These are phyloP conservation scores for Crepidodera aurea DNA, from an alignment of 2,888 invertebrate species.

Conservation along the genomic window DNA sequence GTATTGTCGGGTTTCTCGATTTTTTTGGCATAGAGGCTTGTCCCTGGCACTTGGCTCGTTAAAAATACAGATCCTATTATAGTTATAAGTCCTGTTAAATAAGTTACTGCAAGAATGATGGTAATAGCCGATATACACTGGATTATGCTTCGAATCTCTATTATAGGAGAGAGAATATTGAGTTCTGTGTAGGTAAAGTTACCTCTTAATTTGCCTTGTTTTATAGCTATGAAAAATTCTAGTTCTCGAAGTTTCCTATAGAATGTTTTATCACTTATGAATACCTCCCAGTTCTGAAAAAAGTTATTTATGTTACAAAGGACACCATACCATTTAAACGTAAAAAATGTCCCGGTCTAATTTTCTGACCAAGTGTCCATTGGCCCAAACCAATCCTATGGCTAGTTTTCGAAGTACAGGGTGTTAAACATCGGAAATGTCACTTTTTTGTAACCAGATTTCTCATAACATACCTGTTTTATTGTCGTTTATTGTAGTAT, in stretches of 20 bases:
- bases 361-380: no score
- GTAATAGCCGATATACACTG: slow-evolving; percentile 65
- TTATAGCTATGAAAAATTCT: slow-evolving; percentile 76
- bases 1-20: slow-evolving; percentile 25
- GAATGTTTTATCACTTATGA: slow-evolving; percentile 79
- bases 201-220: slow-evolving; percentile 76
- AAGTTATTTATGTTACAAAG: slow-evolving; percentile 9
- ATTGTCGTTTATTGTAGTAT: no score
- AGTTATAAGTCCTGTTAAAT: slow-evolving; percentile 68
- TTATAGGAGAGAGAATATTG: slow-evolving; percentile 64
- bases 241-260: slow-evolving; percentile 74
- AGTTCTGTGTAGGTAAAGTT: slow-evolving; percentile 87
- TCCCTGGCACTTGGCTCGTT: slow-evolving; percentile 65
- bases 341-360: no score
- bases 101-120: slow-evolving; percentile 68
- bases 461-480: no score
- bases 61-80: slow-evolving; percentile 68
- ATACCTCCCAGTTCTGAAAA: slow-evolving; percentile 85
- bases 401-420: no score
- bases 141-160: slow-evolving; percentile 63
- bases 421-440: no score
- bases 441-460: no score
- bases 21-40: slow-evolving; percentile 52
- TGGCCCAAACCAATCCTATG: no score
- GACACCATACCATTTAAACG: no score